phyloP scores from a whole-genome alignment of 2,113 vertebrate genomes.

The Brienomyrus brachyistius region DNA sequence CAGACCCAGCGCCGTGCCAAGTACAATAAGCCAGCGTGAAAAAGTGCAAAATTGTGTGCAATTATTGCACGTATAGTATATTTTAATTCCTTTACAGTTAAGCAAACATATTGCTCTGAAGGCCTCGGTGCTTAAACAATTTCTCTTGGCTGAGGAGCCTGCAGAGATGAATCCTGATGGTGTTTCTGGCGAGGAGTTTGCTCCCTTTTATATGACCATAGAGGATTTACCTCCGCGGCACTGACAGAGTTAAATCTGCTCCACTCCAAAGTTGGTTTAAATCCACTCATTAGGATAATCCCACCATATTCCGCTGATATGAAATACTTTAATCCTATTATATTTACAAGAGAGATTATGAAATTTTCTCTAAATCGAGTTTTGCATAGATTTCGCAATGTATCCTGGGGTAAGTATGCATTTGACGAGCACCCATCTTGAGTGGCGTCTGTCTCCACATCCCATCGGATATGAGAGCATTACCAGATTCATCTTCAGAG shows the following conservation, averaged over 20 bases:
- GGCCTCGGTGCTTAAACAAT: constrained; percentile 18
- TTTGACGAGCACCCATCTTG: neutral
- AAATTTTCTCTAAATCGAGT: neutral
- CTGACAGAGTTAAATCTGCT: neutral
- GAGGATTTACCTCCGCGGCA: neutral
- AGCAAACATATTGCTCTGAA: constrained; percentile 18
- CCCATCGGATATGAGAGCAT: neutral
- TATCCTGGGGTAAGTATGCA: neutral
- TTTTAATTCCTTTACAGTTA: constrained; percentile 23
- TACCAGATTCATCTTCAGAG: neutral
- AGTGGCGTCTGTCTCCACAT: neutral
- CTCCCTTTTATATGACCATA: neutral
- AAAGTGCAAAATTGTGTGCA: constrained; percentile 10
- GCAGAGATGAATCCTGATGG: neutral
- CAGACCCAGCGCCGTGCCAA: neutral
- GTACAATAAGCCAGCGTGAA: constrained; percentile 11
- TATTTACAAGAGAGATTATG: neutral
- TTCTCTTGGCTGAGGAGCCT: constrained; percentile 9
- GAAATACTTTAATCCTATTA: constrained; percentile 7
- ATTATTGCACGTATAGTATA: constrained; percentile 2
- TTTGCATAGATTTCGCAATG: neutral
- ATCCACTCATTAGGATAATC: constrained; percentile 1
- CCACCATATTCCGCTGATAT: neutral
- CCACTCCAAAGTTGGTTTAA: constrained; percentile 1
- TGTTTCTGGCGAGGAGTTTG: neutral